A percentile compares a stretch with the other conserved stretches of the same genome.
Conservation (phyloP, 2,888 invertebrate species). For the Neuroscelio doddi region DNA sequence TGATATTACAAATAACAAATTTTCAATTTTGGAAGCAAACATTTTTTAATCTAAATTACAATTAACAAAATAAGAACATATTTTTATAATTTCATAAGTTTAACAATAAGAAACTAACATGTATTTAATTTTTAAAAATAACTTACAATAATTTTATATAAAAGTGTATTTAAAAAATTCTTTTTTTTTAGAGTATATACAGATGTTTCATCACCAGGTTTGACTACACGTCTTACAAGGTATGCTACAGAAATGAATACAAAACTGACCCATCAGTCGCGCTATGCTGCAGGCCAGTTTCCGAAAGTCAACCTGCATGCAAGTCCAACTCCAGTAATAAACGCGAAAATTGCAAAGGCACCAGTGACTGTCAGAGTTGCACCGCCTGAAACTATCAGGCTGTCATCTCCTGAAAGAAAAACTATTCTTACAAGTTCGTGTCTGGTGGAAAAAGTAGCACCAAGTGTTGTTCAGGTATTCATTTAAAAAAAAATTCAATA, state of each 20-base stretch:
- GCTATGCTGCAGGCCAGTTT: conserved; percentile 66
- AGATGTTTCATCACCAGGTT: conserved; percentile 67
- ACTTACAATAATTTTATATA: too few species aligned
- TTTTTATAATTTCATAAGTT: too few species aligned
- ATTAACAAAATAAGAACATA: too few species aligned
- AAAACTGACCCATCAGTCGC: conserved; percentile 63
- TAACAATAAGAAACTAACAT: too few species aligned
- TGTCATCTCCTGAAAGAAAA: conserved; percentile 55
- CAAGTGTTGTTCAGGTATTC: conserved; percentile 54
- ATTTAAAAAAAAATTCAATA: too few species aligned
- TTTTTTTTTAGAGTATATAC: conserved; percentile 53
- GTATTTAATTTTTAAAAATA: too few species aligned
- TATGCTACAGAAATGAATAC: conserved; percentile 65
- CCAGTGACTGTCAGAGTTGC: conserved; percentile 67
- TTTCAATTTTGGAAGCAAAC: too few species aligned
- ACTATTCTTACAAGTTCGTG: conserved; percentile 47
- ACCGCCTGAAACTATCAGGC: conserved; percentile 57
- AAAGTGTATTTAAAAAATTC: not conserved
- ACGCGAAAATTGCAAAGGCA: conserved; percentile 52
- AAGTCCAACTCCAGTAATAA: conserved; percentile 62
- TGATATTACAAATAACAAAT: too few species aligned
- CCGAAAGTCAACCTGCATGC: conserved; percentile 66
- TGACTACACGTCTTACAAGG: conserved; percentile 63
- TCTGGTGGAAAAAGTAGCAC: conserved; percentile 20
- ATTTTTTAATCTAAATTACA: too few species aligned